Evolutionary conservation across 2,888 invertebrate genomes (phyloP).

Genomic region (Aromia moschata): DNA sequence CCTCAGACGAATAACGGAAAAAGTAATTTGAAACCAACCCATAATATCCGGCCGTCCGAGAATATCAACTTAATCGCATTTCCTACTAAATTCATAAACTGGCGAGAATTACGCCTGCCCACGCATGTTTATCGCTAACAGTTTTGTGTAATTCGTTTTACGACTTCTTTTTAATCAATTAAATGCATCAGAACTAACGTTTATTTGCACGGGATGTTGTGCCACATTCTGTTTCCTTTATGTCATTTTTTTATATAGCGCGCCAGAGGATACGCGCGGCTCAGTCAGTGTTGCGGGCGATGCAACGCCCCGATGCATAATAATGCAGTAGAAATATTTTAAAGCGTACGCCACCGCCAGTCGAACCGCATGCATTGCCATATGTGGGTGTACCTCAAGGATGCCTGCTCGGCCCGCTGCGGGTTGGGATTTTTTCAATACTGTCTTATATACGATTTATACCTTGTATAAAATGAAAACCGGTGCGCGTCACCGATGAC

Average conservation of each 20-base stretch:
- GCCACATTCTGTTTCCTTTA: slow-evolving; percentile 10
- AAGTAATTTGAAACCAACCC: slow-evolving; percentile 31
- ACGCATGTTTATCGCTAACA: slow-evolving; percentile 31
- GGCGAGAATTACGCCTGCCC: slow-evolving; percentile 27
- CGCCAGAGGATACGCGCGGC: slow-evolving; percentile 1
- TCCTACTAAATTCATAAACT: slow-evolving; percentile 36
- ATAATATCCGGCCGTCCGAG: slow-evolving; percentile 30
- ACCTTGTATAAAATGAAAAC: no score
- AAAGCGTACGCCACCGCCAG: not conserved
- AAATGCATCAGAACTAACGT: slow-evolving; percentile 26
- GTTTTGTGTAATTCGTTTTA: slow-evolving; percentile 37
- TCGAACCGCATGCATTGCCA: no score
- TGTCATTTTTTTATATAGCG: slow-evolving; percentile 10
- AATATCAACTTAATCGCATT: slow-evolving; percentile 33
- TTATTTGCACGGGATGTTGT: slow-evolving; percentile 26
- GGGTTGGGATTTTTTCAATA: not conserved
- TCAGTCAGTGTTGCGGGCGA: not conserved
- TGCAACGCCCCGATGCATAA: not conserved
- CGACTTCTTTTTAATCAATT: slow-evolving; percentile 36
- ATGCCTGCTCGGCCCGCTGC: not conserved
- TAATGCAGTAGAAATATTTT: not conserved
- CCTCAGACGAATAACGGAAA: slow-evolving; percentile 33
- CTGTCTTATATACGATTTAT: no score
- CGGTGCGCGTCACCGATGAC: no score
- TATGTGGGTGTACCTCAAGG: not conserved